These are phyloP conservation scores for Atrichornis clamosus DNA, from an alignment of 2,113 vertebrate genomes.

Conservation along the genomic window DNA sequence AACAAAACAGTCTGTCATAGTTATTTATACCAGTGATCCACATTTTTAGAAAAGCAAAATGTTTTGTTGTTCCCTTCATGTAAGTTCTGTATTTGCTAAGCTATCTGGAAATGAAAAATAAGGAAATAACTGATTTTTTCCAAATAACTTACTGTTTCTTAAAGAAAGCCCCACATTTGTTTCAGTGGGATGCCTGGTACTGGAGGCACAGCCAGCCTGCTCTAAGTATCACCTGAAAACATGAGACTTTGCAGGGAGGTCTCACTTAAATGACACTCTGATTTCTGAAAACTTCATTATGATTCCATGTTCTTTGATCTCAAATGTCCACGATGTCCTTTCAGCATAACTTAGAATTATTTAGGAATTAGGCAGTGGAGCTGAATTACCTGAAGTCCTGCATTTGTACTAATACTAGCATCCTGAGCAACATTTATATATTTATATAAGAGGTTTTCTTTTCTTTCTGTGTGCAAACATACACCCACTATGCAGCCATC, in stretches of 20 bases:
- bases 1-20: accelerated
- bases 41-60: background rate
- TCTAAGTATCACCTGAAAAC: background rate
- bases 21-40: background rate
- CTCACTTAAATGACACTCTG: background rate
- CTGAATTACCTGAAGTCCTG: background rate
- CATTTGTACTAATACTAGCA: background rate
- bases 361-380: background rate
- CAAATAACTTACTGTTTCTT: background rate
- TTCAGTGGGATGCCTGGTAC: background rate
- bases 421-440: background rate
- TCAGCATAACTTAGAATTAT: background rate
- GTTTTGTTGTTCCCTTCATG: background rate
- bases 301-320: background rate
- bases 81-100: background rate
- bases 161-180: accelerated
- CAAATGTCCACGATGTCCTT: background rate
- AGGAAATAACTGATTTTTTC: background rate
- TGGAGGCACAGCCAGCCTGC: background rate
- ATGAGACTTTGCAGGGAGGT: background rate
- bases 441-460: background rate
- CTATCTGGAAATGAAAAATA: background rate
- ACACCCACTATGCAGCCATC: background rate
- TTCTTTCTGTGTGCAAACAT: background rate
- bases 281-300: background rate